Evolutionary conservation across 2,797 vertebrate genomes (phyloP), one percentile per base, ranked within the genome.

Genomic region (Rhynchonycteris naso): DNA sequence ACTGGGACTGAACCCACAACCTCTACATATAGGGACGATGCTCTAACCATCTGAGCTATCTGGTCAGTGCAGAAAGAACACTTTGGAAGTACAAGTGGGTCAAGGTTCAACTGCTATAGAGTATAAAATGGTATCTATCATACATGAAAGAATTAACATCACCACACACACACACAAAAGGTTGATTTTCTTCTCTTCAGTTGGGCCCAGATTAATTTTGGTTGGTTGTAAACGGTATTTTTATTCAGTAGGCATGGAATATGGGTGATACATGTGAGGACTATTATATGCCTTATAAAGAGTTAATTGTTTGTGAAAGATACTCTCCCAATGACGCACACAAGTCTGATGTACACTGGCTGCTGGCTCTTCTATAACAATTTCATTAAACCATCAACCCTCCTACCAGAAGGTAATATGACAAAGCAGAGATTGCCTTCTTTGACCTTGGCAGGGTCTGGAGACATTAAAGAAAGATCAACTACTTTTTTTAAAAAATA

Each of bases 261-360:
- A 52, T 61, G 92, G 21, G 28, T 82, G 80, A 88, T 88, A 90
- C 83, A 81, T 47, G 59, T 88, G 83, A 80, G 54, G 83, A 80
- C 26, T 38, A 69, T 88, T 52, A 59, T 43, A 63, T 47, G 63
- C 94, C 93, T 94, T 88, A 93, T 81, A 87, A 93, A 92, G 82
- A 74, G 68, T 75, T 95, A 91, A 93, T 43, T 82, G 83, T 91
- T 95, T 82, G 43, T 94, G 90, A 96, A 94, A 93, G 92, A 91
- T 33, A 47, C 22, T 93, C 58, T 30, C 59, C 81, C 72, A 85
- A 61, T 78, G 74, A 75, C 74, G 95, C 26, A 69, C 52, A 69
- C 7, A 58, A 35, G 38, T 80, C 79, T 82, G 79, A 95, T 52
- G 30, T 1, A 72, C 24, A 14, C 72, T 91, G 30, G 76, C 16